Conservation (phyloP, 2,113 vertebrate species). For the Coptodon rendalli region DNA sequence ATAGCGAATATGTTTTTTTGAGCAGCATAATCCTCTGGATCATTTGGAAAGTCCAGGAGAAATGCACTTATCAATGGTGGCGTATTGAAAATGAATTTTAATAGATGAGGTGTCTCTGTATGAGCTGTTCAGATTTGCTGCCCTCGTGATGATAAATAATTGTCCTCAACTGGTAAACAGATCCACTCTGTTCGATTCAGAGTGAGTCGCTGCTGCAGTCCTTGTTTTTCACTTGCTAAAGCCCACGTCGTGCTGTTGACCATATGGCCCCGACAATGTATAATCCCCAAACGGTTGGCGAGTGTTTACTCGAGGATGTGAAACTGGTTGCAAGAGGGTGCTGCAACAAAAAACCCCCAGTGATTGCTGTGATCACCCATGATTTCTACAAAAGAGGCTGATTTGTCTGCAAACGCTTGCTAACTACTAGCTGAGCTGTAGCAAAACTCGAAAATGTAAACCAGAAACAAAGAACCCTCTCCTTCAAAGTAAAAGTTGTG, state of each 20-base stretch:
- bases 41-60: neutral
- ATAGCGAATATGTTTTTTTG: neutral
- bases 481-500: neutral
- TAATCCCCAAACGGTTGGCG: neutral
- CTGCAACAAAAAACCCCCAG: rapidly evolving
- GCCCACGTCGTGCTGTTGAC: neutral
- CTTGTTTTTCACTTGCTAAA: neutral
- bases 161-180: neutral
- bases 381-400: neutral
- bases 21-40: neutral
- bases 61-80: neutral
- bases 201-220: neutral
- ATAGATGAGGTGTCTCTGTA: neutral
- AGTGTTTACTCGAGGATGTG: neutral
- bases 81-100: neutral
- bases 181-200: neutral
- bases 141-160: neutral
- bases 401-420: rapidly evolving
- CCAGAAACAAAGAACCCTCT: neutral
- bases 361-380: neutral
- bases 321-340: neutral
- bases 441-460: neutral
- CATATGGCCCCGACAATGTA: neutral
- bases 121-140: neutral
- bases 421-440: neutral